These are phyloP conservation scores for Lasius platythorax DNA, from an alignment of 2,888 invertebrate species.

Conservation along the genomic window DNA sequence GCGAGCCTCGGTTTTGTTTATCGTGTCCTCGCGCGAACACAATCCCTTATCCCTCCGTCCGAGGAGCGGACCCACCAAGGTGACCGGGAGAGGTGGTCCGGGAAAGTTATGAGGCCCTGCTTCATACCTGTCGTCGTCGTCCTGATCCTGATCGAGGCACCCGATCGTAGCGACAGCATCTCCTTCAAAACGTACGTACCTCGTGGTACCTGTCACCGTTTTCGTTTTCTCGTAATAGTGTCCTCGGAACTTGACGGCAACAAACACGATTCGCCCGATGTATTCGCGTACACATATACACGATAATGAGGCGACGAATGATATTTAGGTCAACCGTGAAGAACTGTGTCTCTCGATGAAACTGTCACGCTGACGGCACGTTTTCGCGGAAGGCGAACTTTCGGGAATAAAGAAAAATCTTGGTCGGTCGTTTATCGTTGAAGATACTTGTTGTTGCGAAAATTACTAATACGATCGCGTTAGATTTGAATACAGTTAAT, in stretches of 20 bases:
- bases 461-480: neutral
- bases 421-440: neutral
- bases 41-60: constrained; percentile 29
- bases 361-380: neutral
- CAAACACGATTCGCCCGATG: neutral
- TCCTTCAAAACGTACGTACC: constrained; percentile 82
- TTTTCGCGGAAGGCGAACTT: neutral
- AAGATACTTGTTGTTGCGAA: neutral
- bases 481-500: neutral
- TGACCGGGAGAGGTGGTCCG: constrained; percentile 28
- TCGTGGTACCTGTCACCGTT: neutral
- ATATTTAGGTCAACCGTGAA: constrained; percentile 49
- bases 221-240: neutral
- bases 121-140: constrained; percentile 75
- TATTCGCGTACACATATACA: neutral
- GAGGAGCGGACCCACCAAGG: constrained; percentile 46
- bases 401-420: neutral
- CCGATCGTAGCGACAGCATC: constrained; percentile 78
- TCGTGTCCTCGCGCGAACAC: constrained; percentile 71
- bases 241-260: neutral
- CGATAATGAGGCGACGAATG: constrained; percentile 8
- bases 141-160: constrained; percentile 78
- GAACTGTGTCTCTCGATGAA: constrained; percentile 4
- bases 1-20: constrained; percentile 73
- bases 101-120: constrained; percentile 78